A percentile compares a stretch with the other conserved stretches of the same genome.
Conservation (phyloP, 2,113 vertebrate genomes). For the Dipodomys ordii region DNA sequence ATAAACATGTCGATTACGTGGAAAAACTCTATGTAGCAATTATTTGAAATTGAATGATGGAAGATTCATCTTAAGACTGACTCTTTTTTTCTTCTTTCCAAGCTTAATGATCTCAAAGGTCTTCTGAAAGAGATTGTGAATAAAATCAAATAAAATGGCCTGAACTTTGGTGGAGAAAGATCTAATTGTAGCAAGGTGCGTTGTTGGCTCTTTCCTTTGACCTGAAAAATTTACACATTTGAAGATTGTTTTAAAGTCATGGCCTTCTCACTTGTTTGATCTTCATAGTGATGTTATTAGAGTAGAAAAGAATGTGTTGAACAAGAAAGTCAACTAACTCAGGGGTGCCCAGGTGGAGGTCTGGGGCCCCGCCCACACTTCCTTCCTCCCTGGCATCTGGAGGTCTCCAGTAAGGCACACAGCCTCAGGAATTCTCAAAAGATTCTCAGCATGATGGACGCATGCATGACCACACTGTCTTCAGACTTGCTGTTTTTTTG, state of each 20-base stretch:
- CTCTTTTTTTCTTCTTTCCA: neutral
- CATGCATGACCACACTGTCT: neutral
- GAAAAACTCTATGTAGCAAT: neutral
- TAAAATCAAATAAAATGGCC: conserved; percentile 76
- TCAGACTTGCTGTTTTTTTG: neutral
- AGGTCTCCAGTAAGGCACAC: no score
- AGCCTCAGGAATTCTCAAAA: neutral
- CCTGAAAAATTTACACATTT: neutral
- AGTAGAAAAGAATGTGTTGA: neutral
- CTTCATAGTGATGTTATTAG: neutral
- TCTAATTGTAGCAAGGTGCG: conserved; percentile 58
- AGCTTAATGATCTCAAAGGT: conserved; percentile 86
- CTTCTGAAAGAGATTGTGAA: conserved; percentile 88
- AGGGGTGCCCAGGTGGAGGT: neutral
- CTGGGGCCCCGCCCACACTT: rapidly evolving
- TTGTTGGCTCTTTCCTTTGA: neutral
- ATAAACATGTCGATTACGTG: rapidly evolving
- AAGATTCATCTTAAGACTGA: neutral
- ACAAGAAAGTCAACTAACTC: neutral
- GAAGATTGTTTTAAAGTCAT: conserved; percentile 1
- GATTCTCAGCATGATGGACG: neutral
- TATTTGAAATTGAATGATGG: neutral
- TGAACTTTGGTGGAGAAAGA: neutral
- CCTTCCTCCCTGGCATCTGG: rapidly evolving
- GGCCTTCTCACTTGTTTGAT: neutral